Evolutionary conservation across 2,888 invertebrate genomes (phyloP).

Genomic region (Ceriagrion tenellum): DNA sequence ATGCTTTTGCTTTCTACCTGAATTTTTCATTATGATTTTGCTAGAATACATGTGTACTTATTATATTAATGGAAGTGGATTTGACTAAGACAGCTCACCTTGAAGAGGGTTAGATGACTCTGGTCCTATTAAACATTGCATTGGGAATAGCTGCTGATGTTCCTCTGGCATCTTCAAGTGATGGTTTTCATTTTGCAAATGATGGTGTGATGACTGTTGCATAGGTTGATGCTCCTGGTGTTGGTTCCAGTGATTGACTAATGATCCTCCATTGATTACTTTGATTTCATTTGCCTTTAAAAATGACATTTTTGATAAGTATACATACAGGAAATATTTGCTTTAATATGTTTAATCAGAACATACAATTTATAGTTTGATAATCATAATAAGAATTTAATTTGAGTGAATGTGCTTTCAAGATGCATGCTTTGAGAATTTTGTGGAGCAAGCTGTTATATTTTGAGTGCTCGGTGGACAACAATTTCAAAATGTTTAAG

Average conservation of each 20-base stretch:
- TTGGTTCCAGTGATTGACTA: slow-evolving; percentile 10
- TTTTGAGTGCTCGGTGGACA: too few species aligned
- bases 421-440: too few species aligned
- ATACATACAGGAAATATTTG: neutral
- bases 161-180: slow-evolving; percentile 7
- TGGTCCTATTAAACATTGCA: slow-evolving; percentile 17
- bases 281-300: slow-evolving; percentile 40
- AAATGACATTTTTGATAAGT: neutral
- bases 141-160: slow-evolving; percentile 26
- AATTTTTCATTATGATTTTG: too few species aligned
- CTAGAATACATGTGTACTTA: neutral
- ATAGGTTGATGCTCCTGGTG: slow-evolving; percentile 2
- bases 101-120: slow-evolving; percentile 40
- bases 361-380: too few species aligned
- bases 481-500: too few species aligned
- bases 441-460: too few species aligned
- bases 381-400: too few species aligned
- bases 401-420: too few species aligned
- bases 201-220: neutral
- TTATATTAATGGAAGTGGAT: neutral
- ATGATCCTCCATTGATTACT: neutral
- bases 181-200: slow-evolving; percentile 43
- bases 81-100: neutral
- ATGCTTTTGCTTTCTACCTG: too few species aligned
- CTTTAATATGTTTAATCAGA: too few species aligned